Evolutionary conservation across 2,113 vertebrate species (phyloP).

Genomic region (Nettapus auritus): DNA sequence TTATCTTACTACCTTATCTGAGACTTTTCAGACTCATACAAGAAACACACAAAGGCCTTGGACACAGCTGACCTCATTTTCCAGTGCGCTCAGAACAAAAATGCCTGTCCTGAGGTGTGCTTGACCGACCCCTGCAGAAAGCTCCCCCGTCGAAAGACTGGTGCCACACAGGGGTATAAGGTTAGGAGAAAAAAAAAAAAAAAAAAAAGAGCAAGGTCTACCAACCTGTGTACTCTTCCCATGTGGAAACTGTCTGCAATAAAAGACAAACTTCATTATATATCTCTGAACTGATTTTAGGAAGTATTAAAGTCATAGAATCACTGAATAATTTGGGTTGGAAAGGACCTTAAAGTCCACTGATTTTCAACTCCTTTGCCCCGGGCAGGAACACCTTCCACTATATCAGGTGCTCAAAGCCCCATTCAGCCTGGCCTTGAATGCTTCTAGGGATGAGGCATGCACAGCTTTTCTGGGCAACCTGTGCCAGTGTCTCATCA

Average conservation of each 20-base stretch:
- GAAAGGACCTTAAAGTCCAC: too few species aligned
- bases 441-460: too few species aligned
- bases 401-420: too few species aligned
- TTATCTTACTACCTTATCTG: background rate
- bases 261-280: background rate
- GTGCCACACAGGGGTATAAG: rapidly evolving
- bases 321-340: too few species aligned
- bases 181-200: background rate
- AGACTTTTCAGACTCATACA: background rate
- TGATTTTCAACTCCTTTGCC: too few species aligned
- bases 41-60: background rate
- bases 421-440: too few species aligned
- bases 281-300: background rate
- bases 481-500: too few species aligned
- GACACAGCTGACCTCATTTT: background rate
- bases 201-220: rapidly evolving
- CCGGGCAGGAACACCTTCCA: too few species aligned
- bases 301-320: background rate
- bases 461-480: too few species aligned
- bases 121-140: background rate
- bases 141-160: background rate
- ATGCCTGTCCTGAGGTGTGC: background rate
- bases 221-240: background rate
- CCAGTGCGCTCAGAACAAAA: background rate
- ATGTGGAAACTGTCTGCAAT: background rate